Conservation (phyloP, 2,113 vertebrate genomes). For the Misgurnus mizolepis region DNA sequence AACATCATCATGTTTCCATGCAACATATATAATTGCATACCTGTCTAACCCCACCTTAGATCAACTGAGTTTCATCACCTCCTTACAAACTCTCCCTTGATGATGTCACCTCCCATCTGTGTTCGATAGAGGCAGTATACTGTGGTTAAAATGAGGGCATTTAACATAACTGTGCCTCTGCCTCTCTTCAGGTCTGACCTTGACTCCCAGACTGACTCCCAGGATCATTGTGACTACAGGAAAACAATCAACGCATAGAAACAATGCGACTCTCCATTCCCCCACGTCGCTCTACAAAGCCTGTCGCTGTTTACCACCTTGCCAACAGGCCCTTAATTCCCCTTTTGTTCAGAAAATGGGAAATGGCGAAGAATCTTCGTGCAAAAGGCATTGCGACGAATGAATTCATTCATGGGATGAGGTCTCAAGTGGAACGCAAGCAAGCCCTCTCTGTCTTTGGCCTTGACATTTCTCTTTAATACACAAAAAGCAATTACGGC, state of each 20-base stretch:
- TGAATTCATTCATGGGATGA: slow-evolving; percentile 42
- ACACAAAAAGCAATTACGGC: slow-evolving; percentile 44
- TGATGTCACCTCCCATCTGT: slow-evolving; percentile 14
- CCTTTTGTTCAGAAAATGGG: slow-evolving; percentile 47
- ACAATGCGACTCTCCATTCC: slow-evolving; percentile 30
- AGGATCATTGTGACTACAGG: slow-evolving; percentile 21
- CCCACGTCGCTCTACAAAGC: slow-evolving; percentile 9
- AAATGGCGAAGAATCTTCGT: slow-evolving; percentile 37
- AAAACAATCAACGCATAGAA: slow-evolving; percentile 30
- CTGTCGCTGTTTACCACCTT: slow-evolving; percentile 36
- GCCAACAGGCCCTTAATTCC: slow-evolving; percentile 45
- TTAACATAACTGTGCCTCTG: slow-evolving; percentile 27
- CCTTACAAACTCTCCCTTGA: neutral
- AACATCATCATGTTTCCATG: neutral
- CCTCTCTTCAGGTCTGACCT: slow-evolving; percentile 41
- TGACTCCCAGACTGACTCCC: slow-evolving; percentile 26
- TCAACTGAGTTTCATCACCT: neutral
- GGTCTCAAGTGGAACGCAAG: slow-evolving; percentile 33
- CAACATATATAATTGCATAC: slow-evolving; percentile 22
- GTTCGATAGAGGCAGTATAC: slow-evolving; percentile 26
- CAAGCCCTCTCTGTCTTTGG: slow-evolving; percentile 30
- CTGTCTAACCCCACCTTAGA: slow-evolving; percentile 19
- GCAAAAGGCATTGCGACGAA: slow-evolving; percentile 5
- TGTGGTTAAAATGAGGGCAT: slow-evolving; percentile 38
- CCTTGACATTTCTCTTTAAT: slow-evolving; percentile 31